phyloP scores from a whole-genome alignment of 2,888 invertebrate species.

The Willowsia nigromaculata region DNA sequence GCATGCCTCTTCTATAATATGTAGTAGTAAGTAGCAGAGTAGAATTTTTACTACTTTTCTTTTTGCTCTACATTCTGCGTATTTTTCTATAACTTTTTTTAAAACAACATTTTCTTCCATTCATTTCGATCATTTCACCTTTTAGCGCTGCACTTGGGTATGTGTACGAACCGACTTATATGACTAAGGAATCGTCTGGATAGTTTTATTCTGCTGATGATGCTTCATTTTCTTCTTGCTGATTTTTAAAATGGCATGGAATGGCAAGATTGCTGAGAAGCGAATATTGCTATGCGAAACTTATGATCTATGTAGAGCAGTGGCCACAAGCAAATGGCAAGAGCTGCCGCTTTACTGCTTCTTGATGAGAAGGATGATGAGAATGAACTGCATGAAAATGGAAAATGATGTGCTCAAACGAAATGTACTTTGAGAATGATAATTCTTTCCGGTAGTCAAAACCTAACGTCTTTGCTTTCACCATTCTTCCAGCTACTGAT shows the following conservation, averaged over 20 bases:
- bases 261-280: background rate
- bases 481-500: background rate
- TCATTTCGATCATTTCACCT: conserved; percentile 57
- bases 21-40: background rate
- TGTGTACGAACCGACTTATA: background rate
- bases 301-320: background rate
- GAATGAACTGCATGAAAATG: background rate
- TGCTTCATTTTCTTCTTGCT: background rate
- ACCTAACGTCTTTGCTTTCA: background rate
- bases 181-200: background rate
- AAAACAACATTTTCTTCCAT: conserved; percentile 33
- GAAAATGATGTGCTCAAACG: background rate
- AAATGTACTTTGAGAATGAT: background rate
- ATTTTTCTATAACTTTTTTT: background rate
- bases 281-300: background rate
- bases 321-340: conserved; percentile 10
- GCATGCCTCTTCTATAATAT: background rate
- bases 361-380: background rate
- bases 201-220: background rate
- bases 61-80: background rate
- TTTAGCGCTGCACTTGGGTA: conserved; percentile 31
- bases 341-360: background rate
- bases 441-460: conserved; percentile 16
- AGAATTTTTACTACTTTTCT: background rate
- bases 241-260: background rate